A percentile compares a stretch with the other conserved stretches of the same genome.
phyloP scores from a whole-genome alignment of 1,140 invertebrate species.

The Orchestia grillus region DNA sequence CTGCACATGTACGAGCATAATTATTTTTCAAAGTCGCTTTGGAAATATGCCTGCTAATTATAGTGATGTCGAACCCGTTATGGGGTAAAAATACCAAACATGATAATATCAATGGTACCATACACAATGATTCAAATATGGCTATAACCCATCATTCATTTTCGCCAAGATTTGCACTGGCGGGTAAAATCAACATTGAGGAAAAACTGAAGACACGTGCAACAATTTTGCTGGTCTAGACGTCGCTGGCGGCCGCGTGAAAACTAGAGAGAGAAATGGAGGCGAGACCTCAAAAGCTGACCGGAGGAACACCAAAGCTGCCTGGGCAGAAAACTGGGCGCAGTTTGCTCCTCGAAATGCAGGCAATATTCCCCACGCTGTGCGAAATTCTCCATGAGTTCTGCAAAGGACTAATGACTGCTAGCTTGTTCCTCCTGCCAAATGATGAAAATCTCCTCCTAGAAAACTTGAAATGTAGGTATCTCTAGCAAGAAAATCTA shows the following conservation, averaged over 20 bases:
- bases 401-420: neutral
- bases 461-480: no score
- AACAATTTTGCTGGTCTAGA: neutral
- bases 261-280: neutral
- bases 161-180: neutral
- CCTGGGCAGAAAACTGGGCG: neutral
- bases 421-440: no score
- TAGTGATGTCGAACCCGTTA: neutral
- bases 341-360: neutral
- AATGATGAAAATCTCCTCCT: no score
- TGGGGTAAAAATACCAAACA: neutral
- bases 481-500: no score
- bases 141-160: neutral
- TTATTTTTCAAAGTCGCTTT: no score
- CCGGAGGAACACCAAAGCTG: neutral
- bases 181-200: neutral
- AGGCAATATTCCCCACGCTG: neutral
- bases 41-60: no score
- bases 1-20: no score
- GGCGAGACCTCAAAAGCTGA: neutral
- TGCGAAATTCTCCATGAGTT: neutral
- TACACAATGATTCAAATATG: neutral
- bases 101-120: neutral
- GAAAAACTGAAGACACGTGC: neutral
- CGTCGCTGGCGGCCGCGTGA: neutral